phyloP scores from a whole-genome alignment of 2,113 vertebrate species.

The Pundamilia nyererei region DNA sequence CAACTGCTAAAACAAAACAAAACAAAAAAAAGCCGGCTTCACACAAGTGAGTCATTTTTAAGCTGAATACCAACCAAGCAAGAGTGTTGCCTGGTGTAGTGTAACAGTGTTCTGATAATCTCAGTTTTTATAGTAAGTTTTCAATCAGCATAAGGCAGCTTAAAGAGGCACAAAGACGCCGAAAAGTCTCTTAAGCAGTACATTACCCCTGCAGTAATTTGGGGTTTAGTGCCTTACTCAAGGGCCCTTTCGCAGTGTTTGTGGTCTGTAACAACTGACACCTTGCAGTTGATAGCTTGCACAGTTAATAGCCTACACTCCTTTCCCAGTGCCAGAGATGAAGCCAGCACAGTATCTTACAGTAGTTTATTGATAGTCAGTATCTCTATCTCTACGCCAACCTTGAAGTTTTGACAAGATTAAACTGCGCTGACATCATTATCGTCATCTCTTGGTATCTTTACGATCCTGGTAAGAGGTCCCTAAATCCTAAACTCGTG shows the following conservation, averaged over 20 bases:
- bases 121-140: background rate
- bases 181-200: background rate
- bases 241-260: slow-evolving; percentile 21
- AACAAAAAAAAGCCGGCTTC: background rate
- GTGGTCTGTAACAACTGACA: slow-evolving; percentile 28
- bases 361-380: slow-evolving; percentile 1
- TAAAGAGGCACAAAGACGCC: background rate
- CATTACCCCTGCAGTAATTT: slow-evolving; percentile 31
- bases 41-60: slow-evolving; percentile 2
- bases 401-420: slow-evolving; percentile 27
- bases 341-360: background rate
- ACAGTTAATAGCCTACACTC: background rate
- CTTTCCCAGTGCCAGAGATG: background rate
- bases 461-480: slow-evolving; percentile 17
- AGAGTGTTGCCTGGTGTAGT: background rate
- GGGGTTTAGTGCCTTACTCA: slow-evolving; percentile 25
- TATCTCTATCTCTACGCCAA: slow-evolving; percentile 4
- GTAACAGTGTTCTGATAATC: background rate
- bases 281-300: slow-evolving; percentile 10
- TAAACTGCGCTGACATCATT: slow-evolving; percentile 26
- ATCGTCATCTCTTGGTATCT: slow-evolving; percentile 21
- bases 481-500: slow-evolving; percentile 41
- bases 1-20: background rate
- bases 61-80: background rate
- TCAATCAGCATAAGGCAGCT: slow-evolving; percentile 8